These are phyloP conservation scores for Dolichallabes microphthalmus DNA, from an alignment of 2,113 vertebrate genomes.

Conservation along the genomic window DNA sequence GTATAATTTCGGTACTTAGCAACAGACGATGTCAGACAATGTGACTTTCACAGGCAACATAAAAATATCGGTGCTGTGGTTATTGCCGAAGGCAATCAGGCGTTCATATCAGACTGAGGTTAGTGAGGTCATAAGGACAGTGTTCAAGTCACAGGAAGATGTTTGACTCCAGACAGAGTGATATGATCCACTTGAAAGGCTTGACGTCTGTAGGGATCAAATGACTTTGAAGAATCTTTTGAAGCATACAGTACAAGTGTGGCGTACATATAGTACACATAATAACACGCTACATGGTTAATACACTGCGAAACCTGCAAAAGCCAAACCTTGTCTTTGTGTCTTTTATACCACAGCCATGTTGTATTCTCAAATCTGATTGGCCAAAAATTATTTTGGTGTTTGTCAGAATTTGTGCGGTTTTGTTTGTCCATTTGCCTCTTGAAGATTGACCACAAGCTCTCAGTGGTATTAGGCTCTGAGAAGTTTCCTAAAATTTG, in stretches of 20 bases:
- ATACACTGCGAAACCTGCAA: background rate
- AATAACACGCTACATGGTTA: background rate
- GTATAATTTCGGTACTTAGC: background rate
- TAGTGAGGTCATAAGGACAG: constrained; percentile 36
- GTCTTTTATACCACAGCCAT: background rate
- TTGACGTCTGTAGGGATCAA: background rate
- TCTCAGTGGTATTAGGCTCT: no score
- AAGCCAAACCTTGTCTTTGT: background rate
- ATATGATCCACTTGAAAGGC: constrained; percentile 36
- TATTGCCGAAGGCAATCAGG: background rate
- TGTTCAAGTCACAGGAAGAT: constrained; percentile 26
- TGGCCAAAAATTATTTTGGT: background rate
- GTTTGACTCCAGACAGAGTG: constrained; percentile 31
- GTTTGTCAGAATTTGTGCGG: no score
- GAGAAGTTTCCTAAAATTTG: no score
- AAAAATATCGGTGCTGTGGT: background rate
- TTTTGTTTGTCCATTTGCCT: no score
- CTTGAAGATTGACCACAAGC: no score
- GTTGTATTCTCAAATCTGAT: background rate
- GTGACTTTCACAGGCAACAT: constrained; percentile 10
- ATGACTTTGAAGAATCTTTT: background rate
- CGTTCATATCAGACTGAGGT: constrained; percentile 7
- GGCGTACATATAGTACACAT: background rate
- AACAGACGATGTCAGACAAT: background rate
- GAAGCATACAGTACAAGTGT: background rate